These are phyloP conservation scores for Cybosia mesomella DNA, from an alignment of 2,888 invertebrate genomes.

Conservation along the genomic window DNA sequence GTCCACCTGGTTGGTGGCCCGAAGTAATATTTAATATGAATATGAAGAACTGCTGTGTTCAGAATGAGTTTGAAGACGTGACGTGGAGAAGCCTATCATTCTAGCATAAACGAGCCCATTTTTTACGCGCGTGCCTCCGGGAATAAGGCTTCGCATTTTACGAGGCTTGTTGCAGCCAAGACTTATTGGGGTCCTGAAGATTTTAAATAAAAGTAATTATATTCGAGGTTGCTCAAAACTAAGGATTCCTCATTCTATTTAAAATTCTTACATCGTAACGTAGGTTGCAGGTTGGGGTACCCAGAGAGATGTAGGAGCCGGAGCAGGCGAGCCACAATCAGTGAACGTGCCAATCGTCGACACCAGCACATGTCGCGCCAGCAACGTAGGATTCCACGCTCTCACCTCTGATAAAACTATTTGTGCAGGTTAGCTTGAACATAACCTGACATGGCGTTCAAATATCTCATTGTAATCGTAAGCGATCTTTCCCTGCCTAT, in stretches of 20 bases:
- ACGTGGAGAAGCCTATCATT: no score
- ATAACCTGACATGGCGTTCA: no score
- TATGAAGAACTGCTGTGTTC: no score
- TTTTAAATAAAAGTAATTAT: not conserved
- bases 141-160: no score
- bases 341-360: not conserved
- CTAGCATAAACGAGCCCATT: no score
- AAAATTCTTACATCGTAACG: not conserved
- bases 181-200: not conserved
- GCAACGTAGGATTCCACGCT: not conserved
- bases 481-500: no score
- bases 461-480: not conserved
- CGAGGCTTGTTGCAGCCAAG: no score
- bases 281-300: constrained; percentile 1
- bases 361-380: not conserved
- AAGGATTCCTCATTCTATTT: not conserved
- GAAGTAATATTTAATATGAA: no score
- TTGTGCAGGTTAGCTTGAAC: constrained; percentile 1
- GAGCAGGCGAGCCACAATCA: not conserved
- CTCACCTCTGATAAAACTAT: not conserved
- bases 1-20: no score
- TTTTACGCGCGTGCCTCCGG: no score
- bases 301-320: not conserved
- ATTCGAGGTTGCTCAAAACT: no score
- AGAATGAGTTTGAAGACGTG: no score